Percentiles rank a stretch among this genome's conserved stretches.
phyloP scores from a whole-genome alignment of 2,797 vertebrate genomes.

The Saxicola maurus region DNA sequence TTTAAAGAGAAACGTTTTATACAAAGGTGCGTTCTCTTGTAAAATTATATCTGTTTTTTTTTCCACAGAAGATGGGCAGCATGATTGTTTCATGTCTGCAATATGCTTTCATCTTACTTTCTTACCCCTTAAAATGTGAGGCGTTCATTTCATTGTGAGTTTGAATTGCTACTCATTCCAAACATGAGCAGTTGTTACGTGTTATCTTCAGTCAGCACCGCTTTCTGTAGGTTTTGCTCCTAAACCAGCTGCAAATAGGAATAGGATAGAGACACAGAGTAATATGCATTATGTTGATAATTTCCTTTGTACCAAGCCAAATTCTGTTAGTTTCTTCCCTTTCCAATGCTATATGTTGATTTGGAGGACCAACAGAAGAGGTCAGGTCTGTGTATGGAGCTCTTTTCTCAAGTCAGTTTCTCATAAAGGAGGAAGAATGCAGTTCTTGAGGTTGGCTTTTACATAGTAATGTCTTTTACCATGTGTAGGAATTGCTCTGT shows the following conservation, averaged over 20 bases:
- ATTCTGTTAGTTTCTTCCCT: neutral
- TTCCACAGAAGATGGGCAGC: neutral
- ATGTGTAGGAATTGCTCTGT: neutral
- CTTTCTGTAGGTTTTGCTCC: neutral
- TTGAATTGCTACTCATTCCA: neutral
- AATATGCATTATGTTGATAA: neutral
- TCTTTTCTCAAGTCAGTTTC: neutral
- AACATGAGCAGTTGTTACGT: neutral
- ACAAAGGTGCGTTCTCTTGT: neutral
- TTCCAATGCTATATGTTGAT: neutral
- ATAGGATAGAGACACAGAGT: neutral
- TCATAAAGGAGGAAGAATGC: neutral
- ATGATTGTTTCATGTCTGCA: neutral
- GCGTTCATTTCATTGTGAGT: neutral
- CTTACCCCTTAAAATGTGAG: neutral
- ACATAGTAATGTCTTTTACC: neutral
- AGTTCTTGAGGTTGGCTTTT: neutral
- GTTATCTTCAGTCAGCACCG: neutral
- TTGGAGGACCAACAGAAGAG: neutral
- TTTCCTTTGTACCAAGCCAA: neutral
- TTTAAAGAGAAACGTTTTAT: neutral
- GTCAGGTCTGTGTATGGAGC: neutral
- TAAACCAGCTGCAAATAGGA: neutral
- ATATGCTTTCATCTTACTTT: too few species aligned
- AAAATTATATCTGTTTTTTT: accelerated